A percentile compares a stretch with the other conserved stretches of the same genome.
Evolutionary conservation across 2,797 vertebrate species (phyloP).

Genomic region (Chromis chromis): DNA sequence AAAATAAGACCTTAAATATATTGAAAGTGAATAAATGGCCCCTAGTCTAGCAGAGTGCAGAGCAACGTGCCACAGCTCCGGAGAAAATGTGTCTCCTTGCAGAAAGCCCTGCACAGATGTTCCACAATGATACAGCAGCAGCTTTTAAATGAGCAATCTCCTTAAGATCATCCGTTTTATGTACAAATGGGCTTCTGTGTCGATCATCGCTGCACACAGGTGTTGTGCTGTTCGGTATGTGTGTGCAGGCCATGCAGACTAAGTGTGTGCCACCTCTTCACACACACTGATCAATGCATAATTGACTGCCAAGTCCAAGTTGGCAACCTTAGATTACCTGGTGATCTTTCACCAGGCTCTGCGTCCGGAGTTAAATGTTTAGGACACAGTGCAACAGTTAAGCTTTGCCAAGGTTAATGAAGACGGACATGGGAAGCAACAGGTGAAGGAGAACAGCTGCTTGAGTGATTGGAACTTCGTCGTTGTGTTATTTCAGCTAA

Average conservation of each 20-base stretch:
- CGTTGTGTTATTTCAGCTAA: conserved; percentile 6
- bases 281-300: background rate
- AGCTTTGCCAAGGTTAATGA: background rate
- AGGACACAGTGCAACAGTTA: background rate
- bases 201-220: background rate
- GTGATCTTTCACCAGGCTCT: conserved; percentile 22
- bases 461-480: conserved; percentile 9
- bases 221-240: background rate
- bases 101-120: too few species aligned
- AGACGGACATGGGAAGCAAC: conserved; percentile 19
- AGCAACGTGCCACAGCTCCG: background rate
- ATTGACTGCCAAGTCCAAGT: conserved; percentile 2
- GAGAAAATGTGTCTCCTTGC: too few species aligned
- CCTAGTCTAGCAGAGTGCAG: background rate
- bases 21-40: background rate
- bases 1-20: too few species aligned
- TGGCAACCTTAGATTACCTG: conserved; percentile 4
- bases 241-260: background rate
- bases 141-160: background rate
- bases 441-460: conserved; percentile 11
- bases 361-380: background rate
- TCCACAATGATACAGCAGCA: background rate
- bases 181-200: background rate
- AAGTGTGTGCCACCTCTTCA: background rate
- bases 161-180: background rate